phyloP scores from a whole-genome alignment of 2,888 invertebrate species.

The Troides helena region DNA sequence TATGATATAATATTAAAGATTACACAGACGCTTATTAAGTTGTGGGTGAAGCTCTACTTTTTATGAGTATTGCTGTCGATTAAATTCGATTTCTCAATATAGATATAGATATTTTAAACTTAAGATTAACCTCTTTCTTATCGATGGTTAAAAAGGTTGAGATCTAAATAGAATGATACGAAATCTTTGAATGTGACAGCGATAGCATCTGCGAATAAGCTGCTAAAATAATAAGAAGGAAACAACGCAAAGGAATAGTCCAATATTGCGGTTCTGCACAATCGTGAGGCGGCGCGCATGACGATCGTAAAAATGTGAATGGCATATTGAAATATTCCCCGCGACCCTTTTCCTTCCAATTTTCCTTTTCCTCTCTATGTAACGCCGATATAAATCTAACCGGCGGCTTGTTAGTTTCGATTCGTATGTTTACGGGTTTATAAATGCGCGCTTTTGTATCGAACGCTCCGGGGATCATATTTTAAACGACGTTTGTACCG shows the following conservation, averaged over 20 bases:
- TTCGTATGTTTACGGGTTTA: conserved; percentile 30
- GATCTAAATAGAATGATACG: conserved; percentile 32
- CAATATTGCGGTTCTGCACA: conserved; percentile 68
- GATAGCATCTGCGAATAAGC: conserved; percentile 47
- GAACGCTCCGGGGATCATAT: neutral
- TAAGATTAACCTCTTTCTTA: too few relatives aligned
- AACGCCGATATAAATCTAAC: conserved; percentile 66
- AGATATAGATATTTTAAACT: too few relatives aligned
- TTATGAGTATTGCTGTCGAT: too few relatives aligned
- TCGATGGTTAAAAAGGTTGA: neutral
- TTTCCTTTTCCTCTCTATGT: conserved; percentile 60
- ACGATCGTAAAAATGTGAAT: conserved; percentile 75
- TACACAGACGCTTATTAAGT: too few relatives aligned
- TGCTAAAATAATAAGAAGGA: conserved; percentile 47
- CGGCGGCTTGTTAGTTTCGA: conserved; percentile 48
- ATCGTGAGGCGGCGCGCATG: conserved; percentile 68
- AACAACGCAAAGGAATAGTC: conserved; percentile 52
- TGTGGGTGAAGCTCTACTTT: too few relatives aligned
- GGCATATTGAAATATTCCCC: conserved; percentile 77
- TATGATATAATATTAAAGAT: too few relatives aligned
- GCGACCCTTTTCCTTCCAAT: conserved; percentile 70
- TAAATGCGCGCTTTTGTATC: conserved; percentile 21
- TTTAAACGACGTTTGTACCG: neutral
- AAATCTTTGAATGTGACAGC: conserved; percentile 31
- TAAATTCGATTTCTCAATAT: too few relatives aligned